These are phyloP conservation scores for Aradophagus sp. DNA, from an alignment of 1,140 invertebrate genomes.

Conservation along the genomic window DNA sequence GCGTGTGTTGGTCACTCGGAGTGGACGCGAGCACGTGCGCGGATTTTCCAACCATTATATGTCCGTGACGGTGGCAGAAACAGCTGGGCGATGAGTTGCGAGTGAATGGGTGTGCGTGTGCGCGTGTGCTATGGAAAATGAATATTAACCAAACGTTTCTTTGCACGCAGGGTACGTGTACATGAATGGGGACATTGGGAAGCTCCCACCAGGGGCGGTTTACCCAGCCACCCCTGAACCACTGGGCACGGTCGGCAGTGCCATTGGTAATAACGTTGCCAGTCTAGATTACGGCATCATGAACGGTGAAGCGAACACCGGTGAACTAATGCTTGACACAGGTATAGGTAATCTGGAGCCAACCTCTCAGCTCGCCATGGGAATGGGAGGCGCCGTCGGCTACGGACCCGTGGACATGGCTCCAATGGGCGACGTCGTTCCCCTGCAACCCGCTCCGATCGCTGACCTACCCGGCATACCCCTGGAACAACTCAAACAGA, in stretches of 20 bases:
- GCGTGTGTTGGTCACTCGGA: too few species aligned
- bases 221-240: constrained; percentile 77
- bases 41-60: too few species aligned
- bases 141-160: background rate
- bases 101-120: too few species aligned
- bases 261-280: constrained; percentile 65
- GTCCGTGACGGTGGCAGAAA: too few species aligned
- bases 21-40: too few species aligned
- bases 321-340: constrained; percentile 71
- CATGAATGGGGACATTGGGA: constrained; percentile 86
- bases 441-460: constrained; percentile 67
- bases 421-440: constrained; percentile 65
- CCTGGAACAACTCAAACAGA: constrained; percentile 84
- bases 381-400: constrained; percentile 69
- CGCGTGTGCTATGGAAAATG: too few species aligned
- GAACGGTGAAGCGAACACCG: constrained; percentile 70
- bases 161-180: constrained; percentile 79
- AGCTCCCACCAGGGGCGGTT: constrained; percentile 80
- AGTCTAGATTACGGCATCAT: constrained; percentile 73
- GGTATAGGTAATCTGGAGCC: constrained; percentile 68
- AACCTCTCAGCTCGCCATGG: constrained; percentile 68
- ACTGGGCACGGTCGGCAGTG: constrained; percentile 68
- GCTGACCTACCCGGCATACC: constrained; percentile 74
- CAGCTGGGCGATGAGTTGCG: too few species aligned
- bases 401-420: constrained; percentile 70